Evolutionary conservation across 1,140 invertebrate genomes (phyloP), one percentile per base, ranked within the genome.

Genomic region (Tenebrio molitor): DNA sequence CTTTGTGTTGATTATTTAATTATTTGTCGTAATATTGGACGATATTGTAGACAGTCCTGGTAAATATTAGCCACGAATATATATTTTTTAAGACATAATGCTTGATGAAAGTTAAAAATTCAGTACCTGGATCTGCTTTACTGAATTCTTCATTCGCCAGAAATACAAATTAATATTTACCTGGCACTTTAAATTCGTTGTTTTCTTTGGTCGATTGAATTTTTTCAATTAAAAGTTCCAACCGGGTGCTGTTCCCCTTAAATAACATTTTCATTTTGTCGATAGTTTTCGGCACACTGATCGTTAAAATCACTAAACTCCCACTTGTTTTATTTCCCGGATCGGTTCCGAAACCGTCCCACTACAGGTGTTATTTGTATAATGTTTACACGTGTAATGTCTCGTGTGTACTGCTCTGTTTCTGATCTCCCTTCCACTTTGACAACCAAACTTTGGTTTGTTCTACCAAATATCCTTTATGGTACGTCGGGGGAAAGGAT

Each of bases 181-280:
- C 64, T 66, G 63, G 64, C 16, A 42, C 62, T 66, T 66, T 41
- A 36, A 53, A 66, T 42, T 66, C 16, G 74, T 23, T 23, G 10
- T 46, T 81, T 79, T 90, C 89, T 83, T 93, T 93, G 76, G 91
- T 92, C 1, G 91, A 91, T 79, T 94, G 92, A 76, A 94, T 93
- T 84, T 93, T 93, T 80, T 93, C 92, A 75, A 94, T 94, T 73
- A 94, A 86, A 77, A 92, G 88, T 83, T 93, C 92, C 79, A 94
- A 83, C 73, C 91, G 86, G 79, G 89, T 91, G 84, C 92, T 93
- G 81, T 93, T 93, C 70, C 92, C 92, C 50, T 76, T 78, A 53
- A 79, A 78, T 65, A 78, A 67, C 79, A 78, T 77, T 77, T 76
- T 78, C 33, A 53, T 63, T 65, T 46, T 67, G 58, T 8, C 15